A percentile compares a stretch with the other conserved stretches of the same genome.
Evolutionary conservation across 2,113 vertebrate genomes (phyloP).

Genomic region (Amphiprion ocellaris): DNA sequence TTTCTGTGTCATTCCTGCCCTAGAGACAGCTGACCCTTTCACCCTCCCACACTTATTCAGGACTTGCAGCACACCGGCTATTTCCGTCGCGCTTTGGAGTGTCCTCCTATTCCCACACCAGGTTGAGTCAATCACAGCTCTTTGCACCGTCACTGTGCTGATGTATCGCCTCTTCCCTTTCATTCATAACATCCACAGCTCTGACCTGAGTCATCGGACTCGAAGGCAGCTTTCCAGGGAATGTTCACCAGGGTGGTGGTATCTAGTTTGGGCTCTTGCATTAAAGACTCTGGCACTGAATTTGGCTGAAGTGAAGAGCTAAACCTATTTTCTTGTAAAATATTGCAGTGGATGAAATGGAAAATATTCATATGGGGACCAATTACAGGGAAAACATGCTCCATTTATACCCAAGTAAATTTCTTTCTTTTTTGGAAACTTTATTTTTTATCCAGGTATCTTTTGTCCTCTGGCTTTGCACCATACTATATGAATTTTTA

Average conservation of each 20-base stretch:
- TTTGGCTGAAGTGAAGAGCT: no score
- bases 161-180: constrained; percentile 16
- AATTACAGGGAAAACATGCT: no score
- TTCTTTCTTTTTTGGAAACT: no score
- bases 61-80: constrained; percentile 60
- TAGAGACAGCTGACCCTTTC: constrained; percentile 81
- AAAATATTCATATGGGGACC: no score
- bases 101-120: constrained; percentile 52
- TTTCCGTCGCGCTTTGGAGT: constrained; percentile 69
- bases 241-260: background rate
- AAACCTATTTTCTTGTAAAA: no score
- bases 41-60: constrained; percentile 65
- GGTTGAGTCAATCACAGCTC: constrained; percentile 75
- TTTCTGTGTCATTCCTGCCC: constrained; percentile 55
- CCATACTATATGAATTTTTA: no score
- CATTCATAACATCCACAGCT: constrained; percentile 17
- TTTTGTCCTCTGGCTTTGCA: no score
- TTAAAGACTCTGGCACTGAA: background rate
- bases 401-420: no score
- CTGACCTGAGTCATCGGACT: constrained; percentile 25
- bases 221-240: constrained; percentile 38
- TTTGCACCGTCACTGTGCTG: constrained; percentile 51
- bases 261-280: background rate
- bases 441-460: no score
- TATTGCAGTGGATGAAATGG: no score